Base-by-base conservation (phyloP, 1,140 invertebrate species). In the Portunus trituberculatus region DNA sequence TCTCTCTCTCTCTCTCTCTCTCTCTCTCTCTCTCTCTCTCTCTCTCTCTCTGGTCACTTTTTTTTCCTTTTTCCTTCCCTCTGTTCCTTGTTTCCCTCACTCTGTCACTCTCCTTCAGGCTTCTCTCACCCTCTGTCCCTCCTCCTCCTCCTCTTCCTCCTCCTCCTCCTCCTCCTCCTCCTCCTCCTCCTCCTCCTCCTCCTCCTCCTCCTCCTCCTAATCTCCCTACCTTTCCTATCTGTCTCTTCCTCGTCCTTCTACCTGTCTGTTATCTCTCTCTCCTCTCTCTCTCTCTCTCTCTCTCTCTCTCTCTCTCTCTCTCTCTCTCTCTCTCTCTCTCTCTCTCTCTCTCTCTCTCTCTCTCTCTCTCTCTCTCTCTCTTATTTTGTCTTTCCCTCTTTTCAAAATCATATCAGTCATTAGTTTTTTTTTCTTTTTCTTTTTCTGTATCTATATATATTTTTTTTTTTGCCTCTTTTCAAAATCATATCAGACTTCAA, bases 1-100 rank as follows among this genome's bases (percentile, higher is more conserved):
- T 88, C 45, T 25, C n/a, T 25, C 86, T 88, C 86, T 88, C 86
- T 88, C 86, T 88, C 32, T 88, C 86, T 88, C 31, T 88, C 86
- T 32, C 31, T 88, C 86, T 32, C 31, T 88, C 86, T 32, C 86
- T 88, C 31, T 88, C 86, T 32, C 86, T 88, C 89, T 91, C 39
- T 28, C 39, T 28, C 45, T 32, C 88, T 46, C n/a, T 28, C 45
- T 46, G 39, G 12, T 59, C 52, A 14, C 8, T 59, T 20, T 59
- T 20, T 59, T 20, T 59, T 20, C 12, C 52, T 59, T 10, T 59
- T 20, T 59, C 52, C 12, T 20, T 59, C 52, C 12, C 52, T 59
- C 52, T 10, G 3, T 59, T 20, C 16, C 52, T 59, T 20, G 39
- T 59, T 20, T 59, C 52, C 16, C 8, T 59, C 52, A 14, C 52